Base-by-base conservation (phyloP, 2,888 invertebrate species). In the Tinea semifulvella region DNA sequence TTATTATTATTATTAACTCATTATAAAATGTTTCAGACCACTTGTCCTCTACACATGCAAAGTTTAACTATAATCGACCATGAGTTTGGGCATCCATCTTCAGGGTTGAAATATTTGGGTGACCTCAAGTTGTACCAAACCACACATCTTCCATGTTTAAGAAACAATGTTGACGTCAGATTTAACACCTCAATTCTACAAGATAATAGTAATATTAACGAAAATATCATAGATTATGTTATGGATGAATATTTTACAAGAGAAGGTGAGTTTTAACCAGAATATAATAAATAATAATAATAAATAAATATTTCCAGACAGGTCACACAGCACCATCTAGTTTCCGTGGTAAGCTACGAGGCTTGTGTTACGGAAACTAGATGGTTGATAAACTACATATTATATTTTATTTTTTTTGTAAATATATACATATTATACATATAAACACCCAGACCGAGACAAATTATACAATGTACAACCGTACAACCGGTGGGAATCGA, bases 41-140 rank as follows among this genome's bases (percentile, higher is more conserved):
- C 68, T 19, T 86, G 86, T 59, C 79, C 80, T 10, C 56, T 85
- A 35, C 75, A 80, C 53, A 85, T 85, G 84, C 80, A 85, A 61
- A 72, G 80, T 47, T 61, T 83, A 38, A 71, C 80, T 22, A 56
- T 83, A 36, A 57, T 83, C 35, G 74, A 74, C 51, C 68, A 75
- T 52, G 65, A 75, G 35, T 74, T 83, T 53, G 49, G 60, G 14
- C 51, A 61, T 11, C 63, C 69, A 39, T 64, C 77, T 5, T 68
- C 68, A 28, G 63, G 65, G 20, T 59, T 81, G 28, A 65, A 63
- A 51, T 63, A 77, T 49, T 61, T 69, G 52, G 83, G 76, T 14
- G 79, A 84, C 56, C 53, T 86, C 18, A 52, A 69, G 42, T 56
- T 85, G 42, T 62, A 73, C 46, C 86, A 86, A 63, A 61, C 60